Conservation (phyloP, 2,888 invertebrate species). For the Cryptocephalus primarius region DNA sequence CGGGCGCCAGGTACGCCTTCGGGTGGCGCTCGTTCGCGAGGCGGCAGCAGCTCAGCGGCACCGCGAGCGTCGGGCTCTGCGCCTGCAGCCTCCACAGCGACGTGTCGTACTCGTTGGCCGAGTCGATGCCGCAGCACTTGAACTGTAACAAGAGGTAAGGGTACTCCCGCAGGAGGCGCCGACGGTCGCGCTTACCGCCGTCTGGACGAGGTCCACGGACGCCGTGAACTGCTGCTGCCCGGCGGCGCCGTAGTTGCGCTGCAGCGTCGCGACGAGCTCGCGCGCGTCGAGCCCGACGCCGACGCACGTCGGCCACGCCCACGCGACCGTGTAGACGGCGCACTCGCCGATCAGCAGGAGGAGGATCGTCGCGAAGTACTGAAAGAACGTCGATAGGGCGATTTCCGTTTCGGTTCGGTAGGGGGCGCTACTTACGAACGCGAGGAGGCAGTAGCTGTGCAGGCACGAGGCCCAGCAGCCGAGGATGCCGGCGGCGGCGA, state of each 20-base stretch:
- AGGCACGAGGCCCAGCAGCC: constrained; percentile 77
- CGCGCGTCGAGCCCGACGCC: constrained; percentile 59
- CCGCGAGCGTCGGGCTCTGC: constrained; percentile 47
- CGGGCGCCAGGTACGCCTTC: constrained; percentile 61
- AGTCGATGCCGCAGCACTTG: constrained; percentile 69
- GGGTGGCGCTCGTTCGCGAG: constrained; percentile 46
- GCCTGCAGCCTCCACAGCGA: constrained; percentile 70
- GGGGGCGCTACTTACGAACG: constrained; percentile 43
- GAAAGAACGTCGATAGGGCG: no score
- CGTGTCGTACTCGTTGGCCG: constrained; percentile 69
- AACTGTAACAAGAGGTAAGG: constrained; percentile 42
- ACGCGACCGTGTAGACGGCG: constrained; percentile 56
- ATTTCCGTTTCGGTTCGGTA: no score
- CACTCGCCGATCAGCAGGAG: constrained; percentile 58
- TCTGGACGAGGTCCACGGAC: constrained; percentile 70
- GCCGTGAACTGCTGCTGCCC: constrained; percentile 67
- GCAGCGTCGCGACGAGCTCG: constrained; percentile 58
- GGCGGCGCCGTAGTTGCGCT: constrained; percentile 66
- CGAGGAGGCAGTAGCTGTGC: constrained; percentile 62
- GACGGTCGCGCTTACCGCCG: constrained; percentile 40
- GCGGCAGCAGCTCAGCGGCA: constrained; percentile 41
- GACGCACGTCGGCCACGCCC: constrained; percentile 67
- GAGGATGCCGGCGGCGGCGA: constrained; percentile 57
- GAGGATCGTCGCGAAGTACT: constrained; percentile 63
- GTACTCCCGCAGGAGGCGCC: no score